A percentile compares a stretch with the other conserved stretches of the same genome.
Conservation (phyloP, 2,888 invertebrate genomes). For the Eucriotettix oculatus region DNA sequence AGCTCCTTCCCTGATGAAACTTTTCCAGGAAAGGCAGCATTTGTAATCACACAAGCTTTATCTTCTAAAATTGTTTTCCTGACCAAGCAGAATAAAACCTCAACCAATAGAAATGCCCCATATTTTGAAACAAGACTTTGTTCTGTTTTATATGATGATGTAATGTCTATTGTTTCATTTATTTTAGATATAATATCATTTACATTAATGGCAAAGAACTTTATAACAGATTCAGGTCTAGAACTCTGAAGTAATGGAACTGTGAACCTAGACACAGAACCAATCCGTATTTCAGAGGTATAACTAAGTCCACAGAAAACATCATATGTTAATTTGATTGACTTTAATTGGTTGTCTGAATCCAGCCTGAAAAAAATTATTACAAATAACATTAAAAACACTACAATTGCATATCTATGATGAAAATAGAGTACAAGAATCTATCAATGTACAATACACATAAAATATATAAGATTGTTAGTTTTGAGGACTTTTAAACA, state of each 20-base stretch:
- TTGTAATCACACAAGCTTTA: slow-evolving; percentile 20
- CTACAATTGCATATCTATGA: background rate
- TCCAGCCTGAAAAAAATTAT: slow-evolving; percentile 3
- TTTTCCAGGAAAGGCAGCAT: slow-evolving; percentile 16
- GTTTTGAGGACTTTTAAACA: too few relatives aligned
- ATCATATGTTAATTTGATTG: slow-evolving; percentile 18
- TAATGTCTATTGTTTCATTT: background rate
- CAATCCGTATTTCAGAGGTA: slow-evolving; percentile 18
- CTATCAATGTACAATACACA: too few relatives aligned
- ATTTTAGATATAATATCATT: background rate
- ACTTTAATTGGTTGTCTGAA: slow-evolving; percentile 15
- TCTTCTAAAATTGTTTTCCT: slow-evolving; percentile 13
- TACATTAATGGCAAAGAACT: background rate
- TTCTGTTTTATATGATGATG: background rate
- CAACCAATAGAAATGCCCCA: background rate
- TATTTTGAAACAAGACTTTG: background rate
- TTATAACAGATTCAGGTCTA: background rate
- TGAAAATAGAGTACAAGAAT: background rate
- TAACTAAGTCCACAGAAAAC: slow-evolving; percentile 16
- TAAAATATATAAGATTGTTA: too few relatives aligned
- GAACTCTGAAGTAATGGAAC: background rate
- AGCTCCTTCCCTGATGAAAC: slow-evolving; percentile 22
- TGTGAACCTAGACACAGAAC: slow-evolving; percentile 21
- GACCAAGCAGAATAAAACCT: background rate
- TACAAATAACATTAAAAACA: background rate